Conservation (phyloP, 2,113 vertebrate genomes). For the Seriola rivoliana region DNA sequence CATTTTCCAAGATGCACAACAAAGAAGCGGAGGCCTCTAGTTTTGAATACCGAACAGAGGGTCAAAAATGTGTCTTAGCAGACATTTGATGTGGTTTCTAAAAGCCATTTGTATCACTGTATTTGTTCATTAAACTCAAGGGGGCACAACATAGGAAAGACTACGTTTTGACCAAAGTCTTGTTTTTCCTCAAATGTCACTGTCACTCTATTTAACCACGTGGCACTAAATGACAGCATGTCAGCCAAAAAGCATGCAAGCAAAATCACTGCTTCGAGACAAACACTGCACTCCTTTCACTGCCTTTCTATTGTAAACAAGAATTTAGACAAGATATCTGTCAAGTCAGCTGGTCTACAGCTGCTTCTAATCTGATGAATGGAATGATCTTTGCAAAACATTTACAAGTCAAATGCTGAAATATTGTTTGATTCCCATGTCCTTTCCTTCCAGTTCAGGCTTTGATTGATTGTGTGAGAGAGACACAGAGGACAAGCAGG, state of each 20-base stretch:
- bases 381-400: conserved; percentile 4
- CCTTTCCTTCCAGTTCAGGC: conserved; percentile 7
- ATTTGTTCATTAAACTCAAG: background rate
- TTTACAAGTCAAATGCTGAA: conserved; percentile 4
- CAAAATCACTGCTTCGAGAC: conserved; percentile 28
- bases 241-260: background rate
- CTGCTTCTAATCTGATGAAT: background rate
- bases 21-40: background rate
- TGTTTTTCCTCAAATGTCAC: conserved; percentile 20
- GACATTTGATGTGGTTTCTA: background rate
- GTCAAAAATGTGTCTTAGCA: conserved; percentile 24
- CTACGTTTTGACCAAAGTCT: background rate
- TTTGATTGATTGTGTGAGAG: conserved; percentile 57
- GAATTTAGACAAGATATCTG: conserved; percentile 29
- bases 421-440: background rate
- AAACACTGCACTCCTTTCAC: conserved; percentile 13
- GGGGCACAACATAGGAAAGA: background rate
- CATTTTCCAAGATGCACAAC: background rate
- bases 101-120: background rate
- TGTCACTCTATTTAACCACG: conserved; percentile 16
- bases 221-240: conserved; percentile 3
- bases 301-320: conserved; percentile 28
- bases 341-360: conserved; percentile 18
- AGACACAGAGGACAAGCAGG: conserved; percentile 31
- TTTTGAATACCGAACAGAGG: background rate